A percentile compares a stretch with the other conserved stretches of the same genome.
These are phyloP conservation scores for Mustela nigripes DNA, from an alignment of 2,113 vertebrate species.

Conservation along the genomic window DNA sequence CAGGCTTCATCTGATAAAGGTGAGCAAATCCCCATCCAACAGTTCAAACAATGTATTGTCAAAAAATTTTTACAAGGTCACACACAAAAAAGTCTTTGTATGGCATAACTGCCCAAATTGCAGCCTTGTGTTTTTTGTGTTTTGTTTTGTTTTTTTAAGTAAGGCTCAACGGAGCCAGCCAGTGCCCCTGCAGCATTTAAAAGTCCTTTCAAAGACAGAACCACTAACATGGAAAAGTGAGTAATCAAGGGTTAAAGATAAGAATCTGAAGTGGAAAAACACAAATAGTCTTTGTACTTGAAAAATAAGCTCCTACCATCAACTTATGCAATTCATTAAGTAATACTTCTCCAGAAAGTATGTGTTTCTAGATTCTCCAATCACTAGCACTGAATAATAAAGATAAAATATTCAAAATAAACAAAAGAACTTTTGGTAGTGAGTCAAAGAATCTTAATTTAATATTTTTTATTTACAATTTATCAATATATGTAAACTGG, in stretches of 20 bases:
- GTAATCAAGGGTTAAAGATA: not conserved
- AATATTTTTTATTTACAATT: not conserved
- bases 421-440: not conserved
- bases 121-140: not conserved
- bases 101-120: not conserved
- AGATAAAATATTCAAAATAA: conserved; percentile 22
- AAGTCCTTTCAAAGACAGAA: conserved; percentile 37
- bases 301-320: conserved; percentile 19
- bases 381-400: not conserved
- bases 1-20: not conserved
- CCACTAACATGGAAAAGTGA: not conserved
- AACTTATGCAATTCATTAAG: conserved; percentile 54
- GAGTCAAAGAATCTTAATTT: not conserved
- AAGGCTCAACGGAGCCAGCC: not conserved
- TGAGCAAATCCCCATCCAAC: conserved; percentile 40
- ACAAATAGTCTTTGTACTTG: conserved; percentile 24
- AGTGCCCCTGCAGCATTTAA: not conserved
- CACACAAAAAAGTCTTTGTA: conserved; percentile 34
- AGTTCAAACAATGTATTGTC: not conserved
- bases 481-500: not conserved
- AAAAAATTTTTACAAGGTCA: not conserved
- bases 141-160: not conserved
- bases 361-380: too few species aligned
- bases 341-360: conserved; percentile 32
- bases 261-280: conserved; percentile 13